Evolutionary conservation across 2,797 vertebrate genomes (phyloP), one percentile per base, ranked within the genome.

Genomic region (Oryzias dopingdopingensis): DNA sequence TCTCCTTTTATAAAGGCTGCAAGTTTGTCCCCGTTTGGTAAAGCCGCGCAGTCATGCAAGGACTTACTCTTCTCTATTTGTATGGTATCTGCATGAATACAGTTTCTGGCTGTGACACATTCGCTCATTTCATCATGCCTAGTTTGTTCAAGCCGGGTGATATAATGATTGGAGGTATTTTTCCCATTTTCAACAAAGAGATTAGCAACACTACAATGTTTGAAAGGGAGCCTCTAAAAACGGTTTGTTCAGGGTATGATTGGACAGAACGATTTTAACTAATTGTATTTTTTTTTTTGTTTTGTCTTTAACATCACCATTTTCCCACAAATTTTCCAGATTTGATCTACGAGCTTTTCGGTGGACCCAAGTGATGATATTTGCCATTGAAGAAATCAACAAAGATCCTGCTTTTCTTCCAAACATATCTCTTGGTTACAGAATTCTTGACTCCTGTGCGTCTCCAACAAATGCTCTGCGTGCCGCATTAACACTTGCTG

Each of bases 361-460:
- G 14, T 92, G 90, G 91, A 86, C 85, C 2, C 90, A 91, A 70
- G 70, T 86, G 49, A 92, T 92, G 91, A 90, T 89, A 37, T 93
- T 90, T 80, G 83, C 91, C 47, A 85, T 92, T 69, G 86, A 92
- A 45, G 91, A 92, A 81, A 90, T 93, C 46, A 93, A 93, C 76
- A 71, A 72, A 47, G 68, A 88, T 62, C 14, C 61, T n/a, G 37
- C 14, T 51, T 72, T 93, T 18, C 84, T 93, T 24, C 89, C 91
- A 45, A 90, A 92, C 23, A 62, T 92, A 60, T 83, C 87, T 15
- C 79, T 93, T 22, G 92, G 92, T 14, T 92, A 92, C 55, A 84
- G 71, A 55, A 92, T 93, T 40, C 76, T 90, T 46, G 83, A 92
- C 49, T 92, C 91, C 6, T 93, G 91, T 62, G 77, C 89, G n/a